Conservation (phyloP, 2,113 vertebrate genomes). For the Cygnus buccinator region DNA sequence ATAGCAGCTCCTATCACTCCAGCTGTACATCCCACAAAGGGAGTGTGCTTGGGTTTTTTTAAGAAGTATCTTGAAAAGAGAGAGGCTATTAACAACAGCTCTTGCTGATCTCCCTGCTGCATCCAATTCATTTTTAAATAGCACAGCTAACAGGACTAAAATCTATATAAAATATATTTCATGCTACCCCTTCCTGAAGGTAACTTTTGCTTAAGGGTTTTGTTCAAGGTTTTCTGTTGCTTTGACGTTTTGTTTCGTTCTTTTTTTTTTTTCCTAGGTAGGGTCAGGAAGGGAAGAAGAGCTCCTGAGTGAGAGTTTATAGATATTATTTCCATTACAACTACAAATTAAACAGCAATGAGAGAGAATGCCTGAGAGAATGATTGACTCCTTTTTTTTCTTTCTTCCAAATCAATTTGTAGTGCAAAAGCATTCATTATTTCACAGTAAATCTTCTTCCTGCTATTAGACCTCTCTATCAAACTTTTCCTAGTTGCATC, state of each 20-base stretch:
- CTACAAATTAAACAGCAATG: neutral
- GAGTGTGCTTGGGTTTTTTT: neutral
- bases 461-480: neutral
- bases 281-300: neutral
- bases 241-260: neutral
- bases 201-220: neutral
- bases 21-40: neutral
- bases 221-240: neutral
- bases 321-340: slow-evolving; percentile 25
- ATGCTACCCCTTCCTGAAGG: neutral
- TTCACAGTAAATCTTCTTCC: neutral
- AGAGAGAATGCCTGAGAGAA: neutral
- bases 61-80: neutral
- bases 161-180: neutral
- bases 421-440: neutral
- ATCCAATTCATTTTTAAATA: slow-evolving; percentile 10
- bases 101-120: neutral
- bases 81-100: slow-evolving; percentile 21
- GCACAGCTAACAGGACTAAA: neutral
- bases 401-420: neutral
- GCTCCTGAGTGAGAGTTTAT: neutral
- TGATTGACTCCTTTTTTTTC: neutral
- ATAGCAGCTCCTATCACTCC: neutral
- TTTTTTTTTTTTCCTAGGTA: neutral
- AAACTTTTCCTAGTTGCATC: neutral